Conservation (phyloP, 2,888 invertebrate genomes). For the Acleris literana region DNA sequence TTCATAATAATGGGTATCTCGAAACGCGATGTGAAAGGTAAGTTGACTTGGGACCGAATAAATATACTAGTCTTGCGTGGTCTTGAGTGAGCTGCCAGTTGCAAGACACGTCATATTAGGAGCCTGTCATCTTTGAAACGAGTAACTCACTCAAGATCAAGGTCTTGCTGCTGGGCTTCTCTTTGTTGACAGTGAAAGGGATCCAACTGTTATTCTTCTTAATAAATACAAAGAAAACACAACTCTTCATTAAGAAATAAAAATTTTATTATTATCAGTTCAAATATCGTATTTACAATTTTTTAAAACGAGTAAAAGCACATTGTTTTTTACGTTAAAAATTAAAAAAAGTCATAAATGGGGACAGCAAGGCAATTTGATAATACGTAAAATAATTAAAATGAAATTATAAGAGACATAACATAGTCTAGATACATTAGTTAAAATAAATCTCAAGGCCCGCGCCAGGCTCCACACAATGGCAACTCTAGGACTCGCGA, state of each 20-base stretch:
- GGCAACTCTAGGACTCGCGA: slow-evolving; percentile 67
- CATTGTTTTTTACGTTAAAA: slow-evolving; percentile 75
- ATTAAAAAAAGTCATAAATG: slow-evolving; percentile 42
- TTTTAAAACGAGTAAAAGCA: slow-evolving; percentile 82
- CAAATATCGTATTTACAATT: slow-evolving; percentile 84
- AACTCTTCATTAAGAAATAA: slow-evolving; percentile 77
- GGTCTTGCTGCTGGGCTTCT: no score
- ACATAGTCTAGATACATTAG: slow-evolving; percentile 45
- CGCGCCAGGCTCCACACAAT: slow-evolving; percentile 44
- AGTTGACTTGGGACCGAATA: neutral
- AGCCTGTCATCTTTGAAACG: no score
- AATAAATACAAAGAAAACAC: slow-evolving; percentile 49
- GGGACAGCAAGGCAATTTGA: slow-evolving; percentile 17
- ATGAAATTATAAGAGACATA: slow-evolving; percentile 63
- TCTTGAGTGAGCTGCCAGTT: no score
- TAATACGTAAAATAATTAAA: slow-evolving; percentile 45
- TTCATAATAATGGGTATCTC: slow-evolving; percentile 18
- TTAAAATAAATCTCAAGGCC: slow-evolving; percentile 63
- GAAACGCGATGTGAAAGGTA: slow-evolving; percentile 14
- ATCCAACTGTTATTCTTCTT: neutral
- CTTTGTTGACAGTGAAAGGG: neutral
- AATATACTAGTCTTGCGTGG: no score
- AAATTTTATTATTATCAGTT: slow-evolving; percentile 84
- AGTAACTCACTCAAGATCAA: no score
- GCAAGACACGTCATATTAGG: no score